Percentiles rank a stretch among this genome's conserved stretches.
Evolutionary conservation across 2,888 invertebrate species (phyloP).

Genomic region (Morpho deidamia): DNA sequence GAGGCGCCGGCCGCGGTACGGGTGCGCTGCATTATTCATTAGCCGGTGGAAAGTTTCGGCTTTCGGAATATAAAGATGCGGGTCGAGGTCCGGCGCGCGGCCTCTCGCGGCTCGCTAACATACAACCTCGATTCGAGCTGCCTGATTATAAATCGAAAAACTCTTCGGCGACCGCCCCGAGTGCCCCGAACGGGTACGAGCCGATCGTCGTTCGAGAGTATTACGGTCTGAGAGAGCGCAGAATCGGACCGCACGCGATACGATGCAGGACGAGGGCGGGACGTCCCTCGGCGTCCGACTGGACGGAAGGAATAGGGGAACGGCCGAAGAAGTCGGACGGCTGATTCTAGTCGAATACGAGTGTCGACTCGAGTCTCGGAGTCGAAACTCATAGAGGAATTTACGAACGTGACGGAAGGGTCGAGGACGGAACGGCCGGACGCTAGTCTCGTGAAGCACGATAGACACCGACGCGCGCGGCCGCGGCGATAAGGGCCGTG

Average conservation of each 20-base stretch:
- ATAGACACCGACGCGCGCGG: conserved; percentile 6
- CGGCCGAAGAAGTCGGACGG: too few relatives aligned
- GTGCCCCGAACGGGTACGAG: not conserved
- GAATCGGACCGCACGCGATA: not conserved
- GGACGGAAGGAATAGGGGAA: conserved; percentile 4
- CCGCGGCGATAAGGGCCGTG: not conserved
- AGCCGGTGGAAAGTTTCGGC: conserved; percentile 51
- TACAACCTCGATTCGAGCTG: conserved; percentile 46
- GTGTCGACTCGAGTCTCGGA: too few relatives aligned
- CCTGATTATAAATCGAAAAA: conserved; percentile 34
- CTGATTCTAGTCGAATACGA: too few relatives aligned
- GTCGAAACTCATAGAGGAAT: too few relatives aligned
- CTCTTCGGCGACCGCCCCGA: not conserved
- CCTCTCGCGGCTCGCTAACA: conserved; percentile 36
- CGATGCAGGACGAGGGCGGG: not conserved
- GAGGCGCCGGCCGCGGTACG: conserved; percentile 5
- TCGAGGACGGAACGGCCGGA: too few relatives aligned
- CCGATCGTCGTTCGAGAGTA: not conserved
- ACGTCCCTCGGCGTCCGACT: not conserved
- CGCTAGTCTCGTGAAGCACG: conserved; percentile 13
- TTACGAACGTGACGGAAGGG: too few relatives aligned
- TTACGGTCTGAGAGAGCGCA: not conserved
- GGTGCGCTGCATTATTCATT: conserved; percentile 43
- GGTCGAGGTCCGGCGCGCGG: conserved; percentile 42
- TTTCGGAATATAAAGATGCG: conserved; percentile 53